Conservation (phyloP, 1,140 invertebrate species). For the Plodia interpunctella region DNA sequence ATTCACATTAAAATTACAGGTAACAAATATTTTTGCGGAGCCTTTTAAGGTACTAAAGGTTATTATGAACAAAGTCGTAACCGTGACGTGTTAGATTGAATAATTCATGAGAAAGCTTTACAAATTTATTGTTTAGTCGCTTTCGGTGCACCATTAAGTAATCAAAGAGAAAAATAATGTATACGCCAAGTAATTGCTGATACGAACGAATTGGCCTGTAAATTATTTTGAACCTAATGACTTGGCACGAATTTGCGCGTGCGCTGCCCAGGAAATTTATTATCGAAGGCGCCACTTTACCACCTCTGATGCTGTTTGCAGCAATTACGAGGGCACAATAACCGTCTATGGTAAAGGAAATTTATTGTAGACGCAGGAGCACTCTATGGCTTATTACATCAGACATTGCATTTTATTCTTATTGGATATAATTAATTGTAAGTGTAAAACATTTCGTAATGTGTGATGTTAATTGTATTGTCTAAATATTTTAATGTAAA, state of each 20-base stretch:
- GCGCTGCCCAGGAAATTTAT: slow-evolving; percentile 49
- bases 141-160: slow-evolving; percentile 1
- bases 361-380: background rate
- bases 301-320: slow-evolving; percentile 14
- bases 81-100: slow-evolving; percentile 3
- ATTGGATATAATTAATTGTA: too few relatives aligned
- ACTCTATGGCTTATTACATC: slow-evolving; percentile 1
- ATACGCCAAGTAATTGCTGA: slow-evolving; percentile 12
- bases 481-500: too few relatives aligned
- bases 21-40: background rate
- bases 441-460: too few relatives aligned
- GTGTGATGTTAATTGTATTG: too few relatives aligned
- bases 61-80: background rate
- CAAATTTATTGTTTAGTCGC: background rate
- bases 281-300: slow-evolving; percentile 46
- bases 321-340: slow-evolving; percentile 15
- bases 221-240: slow-evolving; percentile 51
- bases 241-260: slow-evolving; percentile 45
- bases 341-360: background rate
- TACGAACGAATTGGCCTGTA: slow-evolving; percentile 46
- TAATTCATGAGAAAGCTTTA: slow-evolving; percentile 4
- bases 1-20: too few relatives aligned
- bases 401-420: background rate
- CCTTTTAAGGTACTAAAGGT: background rate
- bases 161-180: slow-evolving; percentile 1